These are phyloP conservation scores for Sparidentex hasta DNA, from an alignment of 2,797 vertebrate species.

Conservation along the genomic window DNA sequence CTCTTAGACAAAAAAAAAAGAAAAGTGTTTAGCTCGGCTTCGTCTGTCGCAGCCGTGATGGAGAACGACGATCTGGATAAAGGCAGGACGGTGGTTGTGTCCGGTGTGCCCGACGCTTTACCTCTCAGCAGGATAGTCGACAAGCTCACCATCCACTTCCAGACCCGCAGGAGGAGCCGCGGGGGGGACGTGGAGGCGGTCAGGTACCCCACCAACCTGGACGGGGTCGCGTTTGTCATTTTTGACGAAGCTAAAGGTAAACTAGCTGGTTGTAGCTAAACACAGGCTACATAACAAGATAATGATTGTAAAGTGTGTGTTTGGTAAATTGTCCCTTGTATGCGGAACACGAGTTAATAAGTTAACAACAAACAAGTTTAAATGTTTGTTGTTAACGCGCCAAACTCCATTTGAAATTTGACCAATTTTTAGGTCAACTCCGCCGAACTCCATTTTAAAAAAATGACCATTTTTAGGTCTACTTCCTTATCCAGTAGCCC, in stretches of 20 bases:
- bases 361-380: background rate
- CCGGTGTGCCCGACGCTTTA: slow-evolving; percentile 63
- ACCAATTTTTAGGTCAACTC: background rate
- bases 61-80: background rate
- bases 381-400: fast-evolving
- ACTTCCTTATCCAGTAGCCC: fast-evolving
- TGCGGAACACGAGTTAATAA: background rate
- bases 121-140: slow-evolving; percentile 51
- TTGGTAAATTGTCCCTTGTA: too few species aligned
- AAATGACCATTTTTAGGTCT: background rate
- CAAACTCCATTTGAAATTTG: background rate
- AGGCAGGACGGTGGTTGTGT: slow-evolving; percentile 66
- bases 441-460: background rate
- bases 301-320: background rate
- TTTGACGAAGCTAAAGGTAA: slow-evolving; percentile 75
- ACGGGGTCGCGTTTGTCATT: slow-evolving; percentile 71
- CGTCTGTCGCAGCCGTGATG: background rate
- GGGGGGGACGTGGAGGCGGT: slow-evolving; percentile 75
- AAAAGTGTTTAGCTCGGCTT: background rate
- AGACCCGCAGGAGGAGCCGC: slow-evolving; percentile 54
- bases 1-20: background rate
- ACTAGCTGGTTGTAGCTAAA: background rate
- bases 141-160: slow-evolving; percentile 75
- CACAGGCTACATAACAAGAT: background rate
- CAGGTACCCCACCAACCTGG: slow-evolving; percentile 55